A percentile compares a stretch with the other conserved stretches of the same genome.
Evolutionary conservation across 2,888 invertebrate genomes (phyloP).

Genomic region (Cinara cedri): DNA sequence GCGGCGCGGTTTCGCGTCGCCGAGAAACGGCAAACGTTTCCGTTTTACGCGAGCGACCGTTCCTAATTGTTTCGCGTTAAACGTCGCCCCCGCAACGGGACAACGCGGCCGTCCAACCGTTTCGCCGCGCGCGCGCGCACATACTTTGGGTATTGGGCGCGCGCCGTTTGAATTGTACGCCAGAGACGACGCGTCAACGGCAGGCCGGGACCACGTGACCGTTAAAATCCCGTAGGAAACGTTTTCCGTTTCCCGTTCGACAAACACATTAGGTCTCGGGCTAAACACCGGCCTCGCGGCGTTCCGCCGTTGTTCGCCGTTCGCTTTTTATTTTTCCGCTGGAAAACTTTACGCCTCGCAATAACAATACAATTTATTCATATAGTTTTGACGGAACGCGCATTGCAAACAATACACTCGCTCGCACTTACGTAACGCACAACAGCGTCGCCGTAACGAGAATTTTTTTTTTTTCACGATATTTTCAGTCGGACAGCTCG

Average conservation of each 20-base stretch:
- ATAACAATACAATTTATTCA: conserved; percentile 9
- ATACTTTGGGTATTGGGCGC: neutral
- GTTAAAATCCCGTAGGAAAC: conserved; percentile 9
- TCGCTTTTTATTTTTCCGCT: neutral
- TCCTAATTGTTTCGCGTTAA: too few relatives aligned
- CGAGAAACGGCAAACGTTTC: too few relatives aligned
- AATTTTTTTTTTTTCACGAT: too few relatives aligned
- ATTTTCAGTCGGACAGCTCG: neutral
- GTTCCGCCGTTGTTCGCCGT: neutral
- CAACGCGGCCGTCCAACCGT: too few relatives aligned
- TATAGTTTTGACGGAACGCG: neutral
- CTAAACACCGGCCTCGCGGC: neutral
- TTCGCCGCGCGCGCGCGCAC: neutral
- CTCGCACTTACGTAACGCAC: too few relatives aligned
- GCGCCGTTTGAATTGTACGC: conserved; percentile 1
- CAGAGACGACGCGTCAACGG: conserved; percentile 6
- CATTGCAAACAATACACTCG: too few relatives aligned
- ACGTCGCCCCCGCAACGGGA: too few relatives aligned
- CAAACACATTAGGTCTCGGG: conserved; percentile 23
- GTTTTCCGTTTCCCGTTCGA: conserved; percentile 19
- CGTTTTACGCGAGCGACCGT: too few relatives aligned
- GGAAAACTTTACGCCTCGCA: neutral
- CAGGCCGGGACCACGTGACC: conserved; percentile 21
- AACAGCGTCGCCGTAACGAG: too few relatives aligned
- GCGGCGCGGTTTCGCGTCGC: too few relatives aligned